Conservation (phyloP, 2,797 vertebrate species). For the Hoplostethus atlanticus region DNA sequence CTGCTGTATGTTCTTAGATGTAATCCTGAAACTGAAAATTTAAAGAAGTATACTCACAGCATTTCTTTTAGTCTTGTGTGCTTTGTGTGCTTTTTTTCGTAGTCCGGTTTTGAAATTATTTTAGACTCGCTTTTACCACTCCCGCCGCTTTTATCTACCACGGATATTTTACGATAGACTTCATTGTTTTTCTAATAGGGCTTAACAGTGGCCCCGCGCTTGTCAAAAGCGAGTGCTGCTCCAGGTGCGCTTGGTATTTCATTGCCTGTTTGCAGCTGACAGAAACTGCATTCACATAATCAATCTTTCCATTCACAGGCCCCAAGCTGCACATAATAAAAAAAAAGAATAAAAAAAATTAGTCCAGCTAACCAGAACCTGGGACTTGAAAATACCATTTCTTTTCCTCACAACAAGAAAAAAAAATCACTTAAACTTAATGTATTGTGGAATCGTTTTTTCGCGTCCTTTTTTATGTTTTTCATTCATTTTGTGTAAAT, state of each 20-base stretch:
- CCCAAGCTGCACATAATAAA: constrained; percentile 79
- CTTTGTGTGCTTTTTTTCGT: constrained; percentile 17
- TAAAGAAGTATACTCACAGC: constrained; percentile 12
- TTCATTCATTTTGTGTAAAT: constrained; percentile 45
- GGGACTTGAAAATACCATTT: constrained; percentile 72
- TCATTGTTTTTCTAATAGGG: constrained; percentile 78
- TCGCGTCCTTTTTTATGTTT: constrained; percentile 48
- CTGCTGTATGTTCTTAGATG: constrained; percentile 2
- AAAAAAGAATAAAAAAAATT: constrained; percentile 50
- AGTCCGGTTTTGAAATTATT: constrained; percentile 60
- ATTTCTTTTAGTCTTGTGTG: constrained; percentile 13
- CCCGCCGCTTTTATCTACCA: constrained; percentile 71
- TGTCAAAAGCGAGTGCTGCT: constrained; percentile 75
- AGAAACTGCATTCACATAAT: constrained; percentile 78
- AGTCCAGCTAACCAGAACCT: constrained; percentile 74
- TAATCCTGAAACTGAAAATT: background rate
- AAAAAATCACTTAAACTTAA: constrained; percentile 57
- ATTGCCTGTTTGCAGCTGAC: constrained; percentile 82
- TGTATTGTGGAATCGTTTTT: constrained; percentile 63
- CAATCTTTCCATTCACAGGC: constrained; percentile 81
- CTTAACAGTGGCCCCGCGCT: constrained; percentile 62
- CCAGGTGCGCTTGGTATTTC: constrained; percentile 79
- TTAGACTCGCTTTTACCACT: constrained; percentile 63
- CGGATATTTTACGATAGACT: constrained; percentile 80
- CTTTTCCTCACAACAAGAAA: constrained; percentile 44